Conservation (phyloP, 2,797 vertebrate species). For the Pseudochirops corinnae region DNA sequence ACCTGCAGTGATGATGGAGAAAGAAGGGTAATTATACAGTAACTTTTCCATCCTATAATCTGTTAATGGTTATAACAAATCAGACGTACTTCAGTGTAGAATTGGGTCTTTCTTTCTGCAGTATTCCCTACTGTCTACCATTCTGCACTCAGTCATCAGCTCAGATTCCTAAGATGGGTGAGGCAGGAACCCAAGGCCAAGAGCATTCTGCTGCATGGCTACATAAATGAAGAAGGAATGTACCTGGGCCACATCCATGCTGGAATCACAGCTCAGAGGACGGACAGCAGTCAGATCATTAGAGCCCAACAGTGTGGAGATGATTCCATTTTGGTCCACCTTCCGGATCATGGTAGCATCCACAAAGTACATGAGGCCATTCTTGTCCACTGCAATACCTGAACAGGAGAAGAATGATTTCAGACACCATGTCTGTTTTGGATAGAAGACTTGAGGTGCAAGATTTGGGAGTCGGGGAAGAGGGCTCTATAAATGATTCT, state of each 20-base stretch:
- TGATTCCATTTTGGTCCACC: conserved; percentile 98
- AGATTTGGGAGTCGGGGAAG: background rate
- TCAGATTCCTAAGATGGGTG: conserved; percentile 47
- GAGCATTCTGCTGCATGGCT: conserved; percentile 68
- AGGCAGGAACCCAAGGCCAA: conserved; percentile 71
- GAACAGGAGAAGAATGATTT: conserved; percentile 53
- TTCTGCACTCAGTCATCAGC: conserved; percentile 52
- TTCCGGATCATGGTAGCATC: conserved; percentile 99
- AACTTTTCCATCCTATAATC: conserved; percentile 79
- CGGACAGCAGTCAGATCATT: conserved; percentile 92
- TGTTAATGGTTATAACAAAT: conserved; percentile 63
- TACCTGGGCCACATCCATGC: conserved; percentile 99
- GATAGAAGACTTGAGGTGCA: background rate
- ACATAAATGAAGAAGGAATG: conserved; percentile 64
- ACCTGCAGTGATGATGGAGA: conserved; percentile 81
- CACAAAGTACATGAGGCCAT: conserved; percentile 98
- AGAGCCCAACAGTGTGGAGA: conserved; percentile 97
- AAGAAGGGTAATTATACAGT: conserved; percentile 80
- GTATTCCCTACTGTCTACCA: conserved; percentile 53
- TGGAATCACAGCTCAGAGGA: conserved; percentile 97
- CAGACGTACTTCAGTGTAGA: conserved; percentile 30
- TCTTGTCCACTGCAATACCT: conserved; percentile 98
- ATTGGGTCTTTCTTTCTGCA: background rate
- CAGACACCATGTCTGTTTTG: background rate
- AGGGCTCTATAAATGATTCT: background rate